Base-by-base conservation (phyloP, 2,888 invertebrate genomes). In the Drosophila melanosoma region DNA sequence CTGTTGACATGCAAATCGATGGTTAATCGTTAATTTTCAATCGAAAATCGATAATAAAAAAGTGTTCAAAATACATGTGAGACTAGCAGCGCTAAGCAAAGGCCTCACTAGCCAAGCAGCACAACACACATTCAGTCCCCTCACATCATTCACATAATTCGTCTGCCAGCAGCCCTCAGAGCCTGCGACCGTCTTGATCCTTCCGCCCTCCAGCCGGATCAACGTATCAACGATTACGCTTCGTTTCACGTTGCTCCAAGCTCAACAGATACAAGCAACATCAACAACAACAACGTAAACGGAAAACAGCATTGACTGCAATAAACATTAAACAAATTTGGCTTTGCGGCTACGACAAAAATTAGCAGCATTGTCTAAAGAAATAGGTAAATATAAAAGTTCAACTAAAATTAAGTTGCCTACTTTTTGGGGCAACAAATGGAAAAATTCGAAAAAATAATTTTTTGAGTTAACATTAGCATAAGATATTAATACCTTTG, bases 61-160 rank as follows among this genome's bases (percentile, higher is more conserved):
- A 82, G 79, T 80, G 75, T 80, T 71, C 62, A 61, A 79, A 89
- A 89, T 87, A 74, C 87, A 87, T 85, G 88, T 87, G 83, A 76
- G 89, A 77, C 81, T 68, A 67, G 69, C 71, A 67, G 71, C 71
- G 75, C 88, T 53, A 67, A 76, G 77, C 81, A 59, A 69, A 79
- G 83, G 83, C 83, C 69, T 69, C 69, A 80, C 63, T 75, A 82
- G 80, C 78, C 74, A 81, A 64, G 82, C 74, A 82, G 70, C 72
- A 76, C 69, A 64, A 75, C 79, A 60, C 70, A 64, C 77, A 67
- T 26, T 71, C 72, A 65, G 64, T 67, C 68, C 68, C 70, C 66
- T 71, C 75, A 61, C 86, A 72, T 81, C 82, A 74, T 70, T 59
- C 75, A 81, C 67, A 76, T 70, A 76, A 63, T 74, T 79, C 62